These are phyloP conservation scores for Labroides dimidiatus DNA, from an alignment of 2,797 vertebrate species.

Conservation along the genomic window DNA sequence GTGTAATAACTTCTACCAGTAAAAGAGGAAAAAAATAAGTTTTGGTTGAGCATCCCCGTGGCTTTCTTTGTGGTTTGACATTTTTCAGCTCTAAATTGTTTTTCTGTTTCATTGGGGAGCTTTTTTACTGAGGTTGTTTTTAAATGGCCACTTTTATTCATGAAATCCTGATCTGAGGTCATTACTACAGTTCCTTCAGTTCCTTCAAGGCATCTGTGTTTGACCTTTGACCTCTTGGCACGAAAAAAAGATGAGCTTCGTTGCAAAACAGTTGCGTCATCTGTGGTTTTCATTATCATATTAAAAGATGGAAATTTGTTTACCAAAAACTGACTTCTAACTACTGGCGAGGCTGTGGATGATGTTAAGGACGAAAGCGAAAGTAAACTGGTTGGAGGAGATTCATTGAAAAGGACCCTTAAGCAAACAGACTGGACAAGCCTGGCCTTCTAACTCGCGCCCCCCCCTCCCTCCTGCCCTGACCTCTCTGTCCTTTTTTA, in stretches of 20 bases:
- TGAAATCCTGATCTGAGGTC: slow-evolving; percentile 38
- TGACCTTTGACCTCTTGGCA: slow-evolving; percentile 58
- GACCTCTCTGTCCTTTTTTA: slow-evolving; percentile 75
- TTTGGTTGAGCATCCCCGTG: slow-evolving; percentile 53
- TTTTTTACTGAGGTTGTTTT: slow-evolving; percentile 19
- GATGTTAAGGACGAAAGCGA: slow-evolving; percentile 50
- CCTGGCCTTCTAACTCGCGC: slow-evolving; percentile 47
- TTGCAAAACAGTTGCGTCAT: slow-evolving; percentile 17
- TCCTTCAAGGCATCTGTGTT: slow-evolving; percentile 42
- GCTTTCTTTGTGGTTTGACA: slow-evolving; percentile 31
- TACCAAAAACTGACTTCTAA: slow-evolving; percentile 40
- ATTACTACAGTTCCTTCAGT: slow-evolving; percentile 31
- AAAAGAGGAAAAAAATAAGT: slow-evolving; percentile 53
- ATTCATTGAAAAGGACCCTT: slow-evolving; percentile 50
- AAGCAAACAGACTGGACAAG: slow-evolving; percentile 55
- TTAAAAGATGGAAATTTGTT: slow-evolving; percentile 49
- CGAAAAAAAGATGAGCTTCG: slow-evolving; percentile 23
- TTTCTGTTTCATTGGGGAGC: slow-evolving; percentile 37
- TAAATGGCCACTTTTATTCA: slow-evolving; percentile 27
- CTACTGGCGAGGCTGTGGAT: slow-evolving; percentile 39
- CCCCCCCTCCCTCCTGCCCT: slow-evolving; percentile 58
- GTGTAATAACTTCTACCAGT: slow-evolving; percentile 58
- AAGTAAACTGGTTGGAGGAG: slow-evolving; percentile 39
- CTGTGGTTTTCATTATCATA: slow-evolving; percentile 64
- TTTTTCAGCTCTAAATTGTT: slow-evolving; percentile 30